Conservation (phyloP, 2,797 vertebrate genomes). For the Clarias fuscus region DNA sequence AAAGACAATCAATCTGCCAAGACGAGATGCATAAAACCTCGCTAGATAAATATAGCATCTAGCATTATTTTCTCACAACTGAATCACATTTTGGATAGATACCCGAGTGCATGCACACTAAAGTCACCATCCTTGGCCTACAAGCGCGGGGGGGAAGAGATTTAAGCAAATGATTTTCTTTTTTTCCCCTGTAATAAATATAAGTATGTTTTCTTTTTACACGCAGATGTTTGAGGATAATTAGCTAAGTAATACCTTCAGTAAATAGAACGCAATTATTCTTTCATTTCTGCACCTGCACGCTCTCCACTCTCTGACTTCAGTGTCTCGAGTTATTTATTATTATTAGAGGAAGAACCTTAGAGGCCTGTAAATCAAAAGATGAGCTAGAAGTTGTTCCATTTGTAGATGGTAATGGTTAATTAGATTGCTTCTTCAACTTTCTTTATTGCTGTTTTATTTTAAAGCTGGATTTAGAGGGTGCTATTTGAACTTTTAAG, state of each 20-base stretch:
- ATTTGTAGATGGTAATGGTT: background rate
- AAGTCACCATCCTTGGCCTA: background rate
- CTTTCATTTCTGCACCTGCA: background rate
- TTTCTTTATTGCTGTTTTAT: background rate
- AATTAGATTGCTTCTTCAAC: background rate
- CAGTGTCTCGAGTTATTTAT: background rate
- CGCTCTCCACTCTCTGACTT: background rate
- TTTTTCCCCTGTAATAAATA: background rate
- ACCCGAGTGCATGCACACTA: background rate
- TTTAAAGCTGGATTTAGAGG: background rate
- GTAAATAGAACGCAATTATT: conserved; percentile 10
- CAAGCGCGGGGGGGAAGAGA: background rate
- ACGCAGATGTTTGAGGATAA: conserved; percentile 7
- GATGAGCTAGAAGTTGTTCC: no score
- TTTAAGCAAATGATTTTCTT: background rate
- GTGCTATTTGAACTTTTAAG: background rate
- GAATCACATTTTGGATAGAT: background rate
- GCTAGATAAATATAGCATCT: background rate
- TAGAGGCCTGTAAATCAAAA: background rate
- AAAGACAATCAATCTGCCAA: background rate
- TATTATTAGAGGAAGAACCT: background rate
- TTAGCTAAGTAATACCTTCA: background rate
- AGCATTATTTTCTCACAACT: background rate
- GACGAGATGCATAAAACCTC: background rate
- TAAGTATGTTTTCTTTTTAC: background rate